A percentile compares a stretch with the other conserved stretches of the same genome.
phyloP scores from a whole-genome alignment of 2,113 vertebrate genomes.

The Dasypus novemcinctus region DNA sequence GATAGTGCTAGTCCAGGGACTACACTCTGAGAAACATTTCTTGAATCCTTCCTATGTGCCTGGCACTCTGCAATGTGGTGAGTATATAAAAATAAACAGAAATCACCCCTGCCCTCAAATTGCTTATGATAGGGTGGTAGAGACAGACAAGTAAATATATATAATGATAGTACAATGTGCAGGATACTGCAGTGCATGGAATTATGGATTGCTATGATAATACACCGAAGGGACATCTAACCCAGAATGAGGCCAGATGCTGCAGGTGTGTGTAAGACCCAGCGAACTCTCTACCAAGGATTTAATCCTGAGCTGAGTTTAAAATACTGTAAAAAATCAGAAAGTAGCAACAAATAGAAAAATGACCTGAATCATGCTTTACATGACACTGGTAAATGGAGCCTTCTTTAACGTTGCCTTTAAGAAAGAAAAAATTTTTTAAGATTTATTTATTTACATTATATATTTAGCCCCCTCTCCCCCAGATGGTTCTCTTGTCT shows the following conservation, averaged over 20 bases:
- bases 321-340: background rate
- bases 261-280: background rate
- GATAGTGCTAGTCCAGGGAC: background rate
- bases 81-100: background rate
- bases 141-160: background rate
- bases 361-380: background rate
- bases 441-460: too few species aligned
- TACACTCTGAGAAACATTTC: background rate
- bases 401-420: background rate
- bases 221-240: background rate
- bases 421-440: background rate
- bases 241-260: background rate
- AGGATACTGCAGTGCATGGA: accelerated
- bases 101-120: background rate
- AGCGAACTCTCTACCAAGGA: background rate
- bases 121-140: background rate
- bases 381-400: background rate
- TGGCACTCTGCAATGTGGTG: background rate
- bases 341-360: background rate
- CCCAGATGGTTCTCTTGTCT: too few species aligned
- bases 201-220: background rate
- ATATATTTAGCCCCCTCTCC: too few species aligned
- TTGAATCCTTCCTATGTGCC: background rate
- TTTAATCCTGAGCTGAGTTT: background rate
- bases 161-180: background rate